Conservation (phyloP, 2,113 vertebrate species). For the Upupa epops region DNA sequence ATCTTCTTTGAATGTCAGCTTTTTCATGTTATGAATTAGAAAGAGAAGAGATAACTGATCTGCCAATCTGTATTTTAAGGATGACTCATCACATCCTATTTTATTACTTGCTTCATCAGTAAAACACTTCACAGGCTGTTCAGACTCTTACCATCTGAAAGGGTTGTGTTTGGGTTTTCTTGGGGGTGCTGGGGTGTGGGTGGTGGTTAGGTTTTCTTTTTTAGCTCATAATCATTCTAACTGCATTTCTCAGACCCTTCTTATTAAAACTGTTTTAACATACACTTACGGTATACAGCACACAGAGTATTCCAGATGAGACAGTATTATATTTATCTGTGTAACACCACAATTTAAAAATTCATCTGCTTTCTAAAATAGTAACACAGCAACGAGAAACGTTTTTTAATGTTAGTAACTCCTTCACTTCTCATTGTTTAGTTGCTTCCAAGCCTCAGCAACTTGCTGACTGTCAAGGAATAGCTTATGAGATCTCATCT, state of each 20-base stretch:
- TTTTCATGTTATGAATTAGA: not conserved
- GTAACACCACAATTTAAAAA: not conserved
- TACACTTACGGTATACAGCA: not conserved
- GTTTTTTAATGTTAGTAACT: not conserved
- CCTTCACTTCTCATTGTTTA: not conserved
- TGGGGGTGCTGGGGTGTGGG: rapidly evolving
- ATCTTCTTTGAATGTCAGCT: not conserved
- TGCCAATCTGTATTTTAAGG: not conserved
- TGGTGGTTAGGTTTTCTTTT: rapidly evolving
- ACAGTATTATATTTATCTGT: not conserved
- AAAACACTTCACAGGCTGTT: not conserved
- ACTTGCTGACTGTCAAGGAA: not conserved
- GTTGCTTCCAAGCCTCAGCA: not conserved
- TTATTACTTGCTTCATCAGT: not conserved
- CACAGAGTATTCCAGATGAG: not conserved
- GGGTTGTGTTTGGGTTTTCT: not conserved
- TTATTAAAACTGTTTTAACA: not conserved
- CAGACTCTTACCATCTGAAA: not conserved
- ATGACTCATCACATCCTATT: not conserved
- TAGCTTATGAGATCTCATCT: not conserved
- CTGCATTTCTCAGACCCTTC: not conserved
- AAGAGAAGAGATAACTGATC: not conserved
- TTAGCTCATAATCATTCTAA: not conserved
- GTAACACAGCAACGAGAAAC: not conserved
- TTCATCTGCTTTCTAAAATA: not conserved